A percentile compares a stretch with the other conserved stretches of the same genome.
phyloP scores from a whole-genome alignment of 2,113 vertebrate species.

The Takifugu flavidus region DNA sequence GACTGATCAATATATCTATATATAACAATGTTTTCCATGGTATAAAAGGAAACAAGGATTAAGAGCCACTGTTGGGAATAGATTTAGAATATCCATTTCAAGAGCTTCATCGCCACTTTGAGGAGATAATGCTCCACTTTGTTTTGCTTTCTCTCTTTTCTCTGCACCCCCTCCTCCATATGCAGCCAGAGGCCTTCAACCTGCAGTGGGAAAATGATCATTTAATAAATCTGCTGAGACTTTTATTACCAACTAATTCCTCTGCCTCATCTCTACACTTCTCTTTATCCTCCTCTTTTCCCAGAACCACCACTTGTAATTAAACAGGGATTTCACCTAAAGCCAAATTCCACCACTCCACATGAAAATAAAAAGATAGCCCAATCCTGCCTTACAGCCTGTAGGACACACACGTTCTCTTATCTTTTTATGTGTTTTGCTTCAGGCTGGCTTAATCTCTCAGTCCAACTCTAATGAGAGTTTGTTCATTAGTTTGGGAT shows the following conservation, averaged over 20 bases:
- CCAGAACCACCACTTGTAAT: conserved; percentile 54
- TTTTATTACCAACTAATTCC: conserved; percentile 71
- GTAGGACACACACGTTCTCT: conserved; percentile 44
- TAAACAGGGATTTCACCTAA: conserved; percentile 65
- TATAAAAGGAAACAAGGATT: not conserved
- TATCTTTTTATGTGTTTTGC: conserved; percentile 32
- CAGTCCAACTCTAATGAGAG: conserved; percentile 38
- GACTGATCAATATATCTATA: not conserved
- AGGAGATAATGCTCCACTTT: conserved; percentile 32
- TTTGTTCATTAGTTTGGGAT: conserved; percentile 50
- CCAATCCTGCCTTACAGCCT: conserved; percentile 43
- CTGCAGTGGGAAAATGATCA: conserved; percentile 49
- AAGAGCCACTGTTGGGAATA: not conserved
- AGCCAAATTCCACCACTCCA: conserved; percentile 57
- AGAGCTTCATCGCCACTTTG: conserved; percentile 9
- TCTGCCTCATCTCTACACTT: conserved; percentile 49
- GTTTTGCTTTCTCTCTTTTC: conserved; percentile 26
- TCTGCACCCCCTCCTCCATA: conserved; percentile 13
- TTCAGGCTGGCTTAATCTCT: conserved; percentile 12
- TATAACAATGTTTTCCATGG: conserved; percentile 4
- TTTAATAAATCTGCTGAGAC: conserved; percentile 64
- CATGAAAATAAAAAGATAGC: conserved; percentile 51
- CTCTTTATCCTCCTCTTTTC: conserved; percentile 47
- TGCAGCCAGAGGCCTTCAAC: conserved; percentile 39
- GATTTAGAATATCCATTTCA: conserved; percentile 15